Evolutionary conservation across 2,888 invertebrate genomes (phyloP).

Genomic region (Druceiella hillmani): DNA sequence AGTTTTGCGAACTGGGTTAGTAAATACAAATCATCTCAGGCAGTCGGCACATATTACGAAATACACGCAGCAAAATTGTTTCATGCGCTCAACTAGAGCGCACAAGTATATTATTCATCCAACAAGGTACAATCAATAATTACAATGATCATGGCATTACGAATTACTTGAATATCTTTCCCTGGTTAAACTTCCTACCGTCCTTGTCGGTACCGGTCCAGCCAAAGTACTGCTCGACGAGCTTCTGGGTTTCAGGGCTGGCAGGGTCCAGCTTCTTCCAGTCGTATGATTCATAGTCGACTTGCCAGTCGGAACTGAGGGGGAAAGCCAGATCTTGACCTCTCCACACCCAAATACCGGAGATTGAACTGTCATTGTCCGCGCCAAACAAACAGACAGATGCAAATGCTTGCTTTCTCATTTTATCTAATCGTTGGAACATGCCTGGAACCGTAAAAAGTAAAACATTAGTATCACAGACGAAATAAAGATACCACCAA

Average conservation of each 20-base stretch:
- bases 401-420: slow-evolving; percentile 95
- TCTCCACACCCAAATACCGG: slow-evolving; percentile 98
- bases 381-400: slow-evolving; percentile 90
- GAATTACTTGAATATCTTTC: slow-evolving; percentile 93
- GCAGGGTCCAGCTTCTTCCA: slow-evolving; percentile 92
- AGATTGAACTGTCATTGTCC: slow-evolving; percentile 89
- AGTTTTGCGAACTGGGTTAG: no score
- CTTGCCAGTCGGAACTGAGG: slow-evolving; percentile 87
- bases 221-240: slow-evolving; percentile 85
- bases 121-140: no score
- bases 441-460: no score
- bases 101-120: no score
- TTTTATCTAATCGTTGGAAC: slow-evolving; percentile 97
- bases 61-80: no score
- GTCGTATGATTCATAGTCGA: slow-evolving; percentile 93
- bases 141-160: no score
- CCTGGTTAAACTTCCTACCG: slow-evolving; percentile 95
- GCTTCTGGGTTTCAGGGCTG: slow-evolving; percentile 73
- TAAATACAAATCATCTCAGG: no score
- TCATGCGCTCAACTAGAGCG: no score
- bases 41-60: no score
- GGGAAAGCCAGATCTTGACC: slow-evolving; percentile 91
- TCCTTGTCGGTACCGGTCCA: slow-evolving; percentile 83
- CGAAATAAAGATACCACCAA: no score
- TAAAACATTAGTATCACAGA: no score